Conservation (phyloP, 2,797 vertebrate genomes). For the Chelon auratus region DNA sequence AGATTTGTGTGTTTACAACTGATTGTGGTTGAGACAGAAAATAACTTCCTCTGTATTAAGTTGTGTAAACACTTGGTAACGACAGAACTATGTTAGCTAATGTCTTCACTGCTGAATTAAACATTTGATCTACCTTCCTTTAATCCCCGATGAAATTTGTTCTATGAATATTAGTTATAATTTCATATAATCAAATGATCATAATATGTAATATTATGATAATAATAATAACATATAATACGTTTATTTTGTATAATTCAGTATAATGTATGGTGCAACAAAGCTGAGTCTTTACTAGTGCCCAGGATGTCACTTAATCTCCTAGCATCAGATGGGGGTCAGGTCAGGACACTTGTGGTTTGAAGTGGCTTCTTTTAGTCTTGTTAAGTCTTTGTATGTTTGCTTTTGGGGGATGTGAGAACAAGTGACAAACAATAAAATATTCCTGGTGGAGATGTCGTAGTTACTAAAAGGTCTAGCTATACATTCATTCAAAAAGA, state of each 20-base stretch:
- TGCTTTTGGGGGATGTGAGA: slow-evolving; percentile 32
- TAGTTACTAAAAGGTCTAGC: neutral
- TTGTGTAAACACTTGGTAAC: no score
- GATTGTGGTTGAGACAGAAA: neutral
- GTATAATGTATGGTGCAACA: neutral
- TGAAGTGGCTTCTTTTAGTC: slow-evolving; percentile 48
- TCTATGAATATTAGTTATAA: neutral
- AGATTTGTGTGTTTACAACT: neutral
- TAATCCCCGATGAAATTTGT: neutral
- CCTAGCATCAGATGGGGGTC: slow-evolving; percentile 20
- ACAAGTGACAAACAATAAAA: slow-evolving; percentile 18
- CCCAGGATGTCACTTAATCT: slow-evolving; percentile 9
- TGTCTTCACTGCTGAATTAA: neutral
- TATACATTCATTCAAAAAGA: neutral
- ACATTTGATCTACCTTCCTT: neutral
- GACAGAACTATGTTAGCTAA: neutral
- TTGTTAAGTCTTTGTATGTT: slow-evolving; percentile 41
- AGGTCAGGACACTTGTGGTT: slow-evolving; percentile 46
- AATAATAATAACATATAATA: no score
- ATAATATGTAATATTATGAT: no score
- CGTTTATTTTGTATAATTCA: no score
- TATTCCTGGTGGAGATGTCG: neutral
- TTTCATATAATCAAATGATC: neutral
- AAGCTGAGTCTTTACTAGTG: slow-evolving; percentile 2
- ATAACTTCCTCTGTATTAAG: neutral